Evolutionary conservation across 2,797 vertebrate species (phyloP).

Genomic region (Rallus crepitans): DNA sequence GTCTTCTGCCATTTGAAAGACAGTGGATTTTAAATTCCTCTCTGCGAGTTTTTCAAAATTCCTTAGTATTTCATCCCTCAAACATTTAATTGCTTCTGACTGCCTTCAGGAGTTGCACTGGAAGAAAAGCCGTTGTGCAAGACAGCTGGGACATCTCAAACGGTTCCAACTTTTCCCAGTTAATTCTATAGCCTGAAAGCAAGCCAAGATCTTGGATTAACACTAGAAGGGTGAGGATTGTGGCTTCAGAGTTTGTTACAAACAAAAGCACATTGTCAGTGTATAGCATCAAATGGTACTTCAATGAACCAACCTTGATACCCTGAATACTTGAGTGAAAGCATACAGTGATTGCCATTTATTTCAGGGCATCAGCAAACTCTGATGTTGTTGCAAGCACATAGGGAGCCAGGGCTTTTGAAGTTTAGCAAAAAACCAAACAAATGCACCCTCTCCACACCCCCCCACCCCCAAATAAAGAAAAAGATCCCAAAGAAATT

Average conservation of each 20-base stretch:
- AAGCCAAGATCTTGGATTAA: conserved; percentile 74
- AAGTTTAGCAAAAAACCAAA: conserved; percentile 14
- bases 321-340: conserved; percentile 58
- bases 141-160: conserved; percentile 70
- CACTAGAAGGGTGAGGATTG: conserved; percentile 68
- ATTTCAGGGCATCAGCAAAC: conserved; percentile 40
- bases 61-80: conserved; percentile 35
- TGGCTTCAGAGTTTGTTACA: conserved; percentile 65
- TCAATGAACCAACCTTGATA: conserved; percentile 57
- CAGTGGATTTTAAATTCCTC: conserved; percentile 27
- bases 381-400: conserved; percentile 21
- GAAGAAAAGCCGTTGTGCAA: conserved; percentile 63
- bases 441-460: neutral
- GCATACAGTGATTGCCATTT: neutral
- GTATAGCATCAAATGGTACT: conserved; percentile 64
- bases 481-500: neutral
- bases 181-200: conserved; percentile 75
- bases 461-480: neutral
- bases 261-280: conserved; percentile 73
- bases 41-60: conserved; percentile 42
- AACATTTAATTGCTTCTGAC: conserved; percentile 65
- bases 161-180: conserved; percentile 67
- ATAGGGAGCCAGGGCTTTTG: neutral
- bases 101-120: conserved; percentile 55
- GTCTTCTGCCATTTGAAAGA: conserved; percentile 27